Conservation (phyloP, 2,888 invertebrate genomes). For the Alviniconcha strummeri region DNA sequence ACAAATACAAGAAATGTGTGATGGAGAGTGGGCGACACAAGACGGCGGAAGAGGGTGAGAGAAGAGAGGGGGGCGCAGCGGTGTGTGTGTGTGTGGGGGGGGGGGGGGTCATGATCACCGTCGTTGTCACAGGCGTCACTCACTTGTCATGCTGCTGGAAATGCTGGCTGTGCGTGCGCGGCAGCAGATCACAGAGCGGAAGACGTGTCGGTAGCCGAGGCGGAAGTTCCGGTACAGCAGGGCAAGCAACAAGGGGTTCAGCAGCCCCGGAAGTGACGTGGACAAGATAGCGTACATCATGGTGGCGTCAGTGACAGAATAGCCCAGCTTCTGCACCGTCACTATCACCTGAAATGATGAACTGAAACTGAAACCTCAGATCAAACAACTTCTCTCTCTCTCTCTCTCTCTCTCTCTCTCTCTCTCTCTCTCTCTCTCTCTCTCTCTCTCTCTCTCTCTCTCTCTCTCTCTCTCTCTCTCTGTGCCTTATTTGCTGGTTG, state of each 20-base stretch:
- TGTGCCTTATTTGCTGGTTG: neutral
- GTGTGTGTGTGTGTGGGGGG: neutral
- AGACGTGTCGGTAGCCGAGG: conserved; percentile 55
- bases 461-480: neutral
- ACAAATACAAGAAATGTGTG: neutral
- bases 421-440: neutral
- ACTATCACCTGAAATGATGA: conserved; percentile 52
- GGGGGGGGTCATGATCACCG: too few relatives aligned
- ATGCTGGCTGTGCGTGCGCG: neutral
- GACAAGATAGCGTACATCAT: conserved; percentile 63
- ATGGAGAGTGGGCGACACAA: neutral
- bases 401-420: neutral
- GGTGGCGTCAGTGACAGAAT: conserved; percentile 54
- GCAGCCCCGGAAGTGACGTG: conserved; percentile 63
- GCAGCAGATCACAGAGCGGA: conserved; percentile 39
- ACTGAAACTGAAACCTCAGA: neutral
- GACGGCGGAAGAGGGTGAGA: neutral
- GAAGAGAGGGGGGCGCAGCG: neutral
- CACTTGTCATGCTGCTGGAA: neutral
- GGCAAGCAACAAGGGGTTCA: conserved; percentile 65
- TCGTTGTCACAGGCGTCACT: neutral
- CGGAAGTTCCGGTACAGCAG: conserved; percentile 58
- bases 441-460: neutral
- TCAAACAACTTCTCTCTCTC: neutral
- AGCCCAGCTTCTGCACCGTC: conserved; percentile 51